A percentile compares a stretch with the other conserved stretches of the same genome.
These are phyloP conservation scores for Patiria pectinifera DNA, from an alignment of 53 echinoderm and acorn worm species.

Conservation along the genomic window DNA sequence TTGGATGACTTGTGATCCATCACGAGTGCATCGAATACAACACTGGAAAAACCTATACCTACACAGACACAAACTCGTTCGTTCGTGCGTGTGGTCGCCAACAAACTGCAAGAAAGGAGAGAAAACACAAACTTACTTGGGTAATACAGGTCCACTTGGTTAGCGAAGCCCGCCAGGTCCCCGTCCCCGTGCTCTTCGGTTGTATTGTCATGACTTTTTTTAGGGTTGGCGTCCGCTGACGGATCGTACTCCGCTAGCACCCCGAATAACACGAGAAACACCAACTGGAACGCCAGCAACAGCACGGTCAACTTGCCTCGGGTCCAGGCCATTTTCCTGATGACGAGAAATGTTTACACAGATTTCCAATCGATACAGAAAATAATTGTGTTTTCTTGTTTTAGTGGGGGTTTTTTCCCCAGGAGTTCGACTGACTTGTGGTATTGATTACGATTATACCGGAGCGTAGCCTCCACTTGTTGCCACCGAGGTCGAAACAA, in stretches of 20 bases:
- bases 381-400: too few species aligned
- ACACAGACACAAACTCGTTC: too few species aligned
- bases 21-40: too few species aligned
- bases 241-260: conserved; percentile 76
- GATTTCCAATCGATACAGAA: not conserved
- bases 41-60: too few species aligned
- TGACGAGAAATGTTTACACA: not conserved
- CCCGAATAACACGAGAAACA: conserved; percentile 83
- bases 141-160: conserved; percentile 74
- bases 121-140: conserved; percentile 67
- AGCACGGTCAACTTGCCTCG: conserved; percentile 79
- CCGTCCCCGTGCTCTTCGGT: conserved; percentile 27
- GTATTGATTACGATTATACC: too few species aligned
- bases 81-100: too few species aligned
- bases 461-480: too few species aligned
- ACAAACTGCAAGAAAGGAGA: not conserved
- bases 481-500: too few species aligned
- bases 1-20: too few species aligned
- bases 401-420: too few species aligned
- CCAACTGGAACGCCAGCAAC: conserved; percentile 67
- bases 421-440: too few species aligned
- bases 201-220: not conserved
- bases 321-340: conserved; percentile 77
- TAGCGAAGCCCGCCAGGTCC: conserved; percentile 40
- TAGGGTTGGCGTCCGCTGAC: conserved; percentile 36